Evolutionary conservation across 2,888 invertebrate species (phyloP).

Genomic region (Clanis bilineata): DNA sequence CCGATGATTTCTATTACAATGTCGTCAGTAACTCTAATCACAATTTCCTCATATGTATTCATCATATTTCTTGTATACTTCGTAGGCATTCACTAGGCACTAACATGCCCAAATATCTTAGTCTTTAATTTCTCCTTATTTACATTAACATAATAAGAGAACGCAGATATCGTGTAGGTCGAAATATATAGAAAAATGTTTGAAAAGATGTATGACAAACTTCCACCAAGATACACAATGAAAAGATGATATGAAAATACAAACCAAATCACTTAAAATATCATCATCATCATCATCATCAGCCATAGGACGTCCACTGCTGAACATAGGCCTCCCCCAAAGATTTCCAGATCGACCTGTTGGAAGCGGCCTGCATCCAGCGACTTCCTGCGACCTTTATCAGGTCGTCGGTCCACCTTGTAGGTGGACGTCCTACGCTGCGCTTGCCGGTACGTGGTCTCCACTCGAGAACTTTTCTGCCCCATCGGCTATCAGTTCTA

Average conservation of each 20-base stretch:
- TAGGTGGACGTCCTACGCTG: too few relatives aligned
- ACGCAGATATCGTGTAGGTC: constrained; percentile 39
- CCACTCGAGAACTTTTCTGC: too few relatives aligned
- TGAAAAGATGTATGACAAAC: constrained; percentile 9
- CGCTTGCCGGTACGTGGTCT: too few relatives aligned
- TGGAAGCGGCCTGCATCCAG: too few relatives aligned
- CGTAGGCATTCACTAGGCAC: constrained; percentile 73
- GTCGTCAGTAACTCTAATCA: constrained; percentile 70
- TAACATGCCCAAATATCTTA: constrained; percentile 66
- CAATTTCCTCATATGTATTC: constrained; percentile 78
- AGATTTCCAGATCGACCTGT: too few relatives aligned
- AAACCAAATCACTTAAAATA: background rate
- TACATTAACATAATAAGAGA: constrained; percentile 55
- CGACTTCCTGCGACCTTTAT: too few relatives aligned
- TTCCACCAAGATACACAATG: constrained; percentile 11
- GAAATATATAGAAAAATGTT: constrained; percentile 24
- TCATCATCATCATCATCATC: too few relatives aligned
- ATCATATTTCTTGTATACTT: constrained; percentile 72
- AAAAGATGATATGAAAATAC: background rate
- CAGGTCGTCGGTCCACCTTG: too few relatives aligned
- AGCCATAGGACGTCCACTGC: too few relatives aligned
- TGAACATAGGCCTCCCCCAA: too few relatives aligned
- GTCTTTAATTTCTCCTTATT: constrained; percentile 78
- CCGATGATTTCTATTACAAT: constrained; percentile 74
- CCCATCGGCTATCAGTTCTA: too few relatives aligned